phyloP scores from a whole-genome alignment of 2,888 invertebrate species.

The Polylopha cassiicola region DNA sequence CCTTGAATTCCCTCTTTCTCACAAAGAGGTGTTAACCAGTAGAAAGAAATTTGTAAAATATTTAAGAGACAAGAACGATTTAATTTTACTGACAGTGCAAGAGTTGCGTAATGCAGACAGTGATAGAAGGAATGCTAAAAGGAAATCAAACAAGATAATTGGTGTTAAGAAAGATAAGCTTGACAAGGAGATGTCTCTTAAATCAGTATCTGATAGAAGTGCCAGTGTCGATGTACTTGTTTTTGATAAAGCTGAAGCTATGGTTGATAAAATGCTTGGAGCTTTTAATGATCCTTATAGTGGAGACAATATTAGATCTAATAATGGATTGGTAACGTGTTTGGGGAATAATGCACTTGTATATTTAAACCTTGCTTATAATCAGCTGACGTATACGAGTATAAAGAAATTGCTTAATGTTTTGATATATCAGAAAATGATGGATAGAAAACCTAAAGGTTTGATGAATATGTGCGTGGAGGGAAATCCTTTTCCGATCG shows the following conservation, averaged over 20 bases:
- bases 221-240: constrained; percentile 27
- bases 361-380: constrained; percentile 51
- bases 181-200: constrained; percentile 31
- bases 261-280: constrained; percentile 34
- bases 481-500: constrained; percentile 48
- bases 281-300: constrained; percentile 40
- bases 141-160: constrained; percentile 22
- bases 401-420: constrained; percentile 40
- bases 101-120: constrained; percentile 32
- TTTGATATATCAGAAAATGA: constrained; percentile 35
- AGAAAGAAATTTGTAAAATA: constrained; percentile 33
- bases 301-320: constrained; percentile 28
- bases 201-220: constrained; percentile 28
- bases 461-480: constrained; percentile 46
- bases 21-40: constrained; percentile 36
- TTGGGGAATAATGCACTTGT: constrained; percentile 46
- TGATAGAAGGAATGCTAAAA: constrained; percentile 30
- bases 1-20: constrained; percentile 38
- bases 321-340: constrained; percentile 33
- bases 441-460: constrained; percentile 41
- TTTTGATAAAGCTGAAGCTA: constrained; percentile 35
- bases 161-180: constrained; percentile 28
- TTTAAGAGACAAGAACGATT: constrained; percentile 33
- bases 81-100: constrained; percentile 28
- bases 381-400: constrained; percentile 38